A percentile compares a stretch with the other conserved stretches of the same genome.
Evolutionary conservation across 2,888 invertebrate genomes (phyloP).

Genomic region (Rambutsinella grinnellia): DNA sequence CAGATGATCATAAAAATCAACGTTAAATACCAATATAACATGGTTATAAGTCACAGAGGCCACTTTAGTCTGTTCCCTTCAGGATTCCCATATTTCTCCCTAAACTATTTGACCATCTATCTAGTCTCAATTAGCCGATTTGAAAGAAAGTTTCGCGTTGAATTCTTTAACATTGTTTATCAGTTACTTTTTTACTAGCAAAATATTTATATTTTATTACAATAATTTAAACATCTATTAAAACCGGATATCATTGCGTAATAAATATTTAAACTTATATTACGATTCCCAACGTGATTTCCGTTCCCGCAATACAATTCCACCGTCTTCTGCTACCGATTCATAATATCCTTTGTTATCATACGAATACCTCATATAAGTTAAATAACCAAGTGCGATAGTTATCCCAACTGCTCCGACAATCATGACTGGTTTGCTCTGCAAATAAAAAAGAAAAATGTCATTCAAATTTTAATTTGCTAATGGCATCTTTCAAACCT

Average conservation of each 20-base stretch:
- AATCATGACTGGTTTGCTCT: conserved; percentile 90
- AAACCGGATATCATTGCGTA: neutral
- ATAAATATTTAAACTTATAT: neutral
- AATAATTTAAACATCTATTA: too few species aligned
- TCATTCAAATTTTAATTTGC: neutral
- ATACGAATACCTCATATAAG: conserved; percentile 87
- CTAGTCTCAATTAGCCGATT: too few species aligned
- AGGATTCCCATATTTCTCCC: too few species aligned
- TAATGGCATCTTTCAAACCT: conserved; percentile 69
- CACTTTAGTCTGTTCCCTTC: too few species aligned
- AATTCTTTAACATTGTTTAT: too few species aligned
- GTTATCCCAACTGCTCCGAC: conserved; percentile 82
- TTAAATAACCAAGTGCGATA: conserved; percentile 83
- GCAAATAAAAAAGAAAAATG: conserved; percentile 68
- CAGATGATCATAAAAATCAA: too few species aligned
- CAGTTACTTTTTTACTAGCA: neutral
- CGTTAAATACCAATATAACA: too few species aligned
- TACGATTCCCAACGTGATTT: conserved; percentile 69
- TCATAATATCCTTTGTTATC: conserved; percentile 85
- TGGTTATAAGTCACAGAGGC: too few species aligned
- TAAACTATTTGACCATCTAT: too few species aligned
- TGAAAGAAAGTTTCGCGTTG: too few species aligned
- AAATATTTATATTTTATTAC: too few species aligned
- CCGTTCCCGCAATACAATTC: conserved; percentile 67
- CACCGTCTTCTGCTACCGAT: conserved; percentile 82